phyloP scores from a whole-genome alignment of 2,888 invertebrate genomes.

The Microplitis manilae region DNA sequence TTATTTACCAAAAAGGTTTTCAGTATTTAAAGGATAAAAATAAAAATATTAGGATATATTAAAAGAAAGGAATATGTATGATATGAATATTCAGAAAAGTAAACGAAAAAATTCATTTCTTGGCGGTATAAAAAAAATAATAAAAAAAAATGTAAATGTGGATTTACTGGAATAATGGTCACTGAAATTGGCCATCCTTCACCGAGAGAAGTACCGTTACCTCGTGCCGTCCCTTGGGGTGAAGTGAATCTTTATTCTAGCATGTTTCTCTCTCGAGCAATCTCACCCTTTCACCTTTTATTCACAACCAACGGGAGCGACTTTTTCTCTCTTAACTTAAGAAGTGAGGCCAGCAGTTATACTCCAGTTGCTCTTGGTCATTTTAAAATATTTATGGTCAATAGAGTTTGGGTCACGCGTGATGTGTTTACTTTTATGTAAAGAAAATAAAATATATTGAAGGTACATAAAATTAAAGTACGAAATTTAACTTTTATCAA shows the following conservation, averaged over 20 bases:
- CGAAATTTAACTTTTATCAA: not conserved
- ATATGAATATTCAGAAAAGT: constrained; percentile 31
- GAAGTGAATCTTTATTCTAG: constrained; percentile 35
- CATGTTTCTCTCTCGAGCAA: constrained; percentile 18
- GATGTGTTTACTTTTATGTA: constrained; percentile 1
- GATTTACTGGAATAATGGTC: constrained; percentile 45
- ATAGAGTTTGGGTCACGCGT: constrained; percentile 10
- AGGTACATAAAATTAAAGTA: not conserved
- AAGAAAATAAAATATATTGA: not conserved
- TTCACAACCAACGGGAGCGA: constrained; percentile 24
- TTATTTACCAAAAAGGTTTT: too few species aligned
- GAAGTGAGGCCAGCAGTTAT: constrained; percentile 27
- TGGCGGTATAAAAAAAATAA: constrained; percentile 33
- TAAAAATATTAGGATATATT: constrained; percentile 8
- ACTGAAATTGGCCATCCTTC: constrained; percentile 43
- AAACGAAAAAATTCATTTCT: constrained; percentile 38
- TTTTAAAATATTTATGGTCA: constrained; percentile 28
- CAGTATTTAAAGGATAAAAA: not conserved
- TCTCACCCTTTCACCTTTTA: constrained; percentile 34
- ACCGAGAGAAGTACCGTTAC: constrained; percentile 24
- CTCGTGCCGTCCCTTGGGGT: constrained; percentile 20
- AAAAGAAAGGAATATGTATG: not conserved
- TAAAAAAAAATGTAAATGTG: constrained; percentile 10
- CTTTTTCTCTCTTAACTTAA: constrained; percentile 5
- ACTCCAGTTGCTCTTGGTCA: constrained; percentile 13